Conservation (phyloP, 2,888 invertebrate species). For the Loripinus fragilis region DNA sequence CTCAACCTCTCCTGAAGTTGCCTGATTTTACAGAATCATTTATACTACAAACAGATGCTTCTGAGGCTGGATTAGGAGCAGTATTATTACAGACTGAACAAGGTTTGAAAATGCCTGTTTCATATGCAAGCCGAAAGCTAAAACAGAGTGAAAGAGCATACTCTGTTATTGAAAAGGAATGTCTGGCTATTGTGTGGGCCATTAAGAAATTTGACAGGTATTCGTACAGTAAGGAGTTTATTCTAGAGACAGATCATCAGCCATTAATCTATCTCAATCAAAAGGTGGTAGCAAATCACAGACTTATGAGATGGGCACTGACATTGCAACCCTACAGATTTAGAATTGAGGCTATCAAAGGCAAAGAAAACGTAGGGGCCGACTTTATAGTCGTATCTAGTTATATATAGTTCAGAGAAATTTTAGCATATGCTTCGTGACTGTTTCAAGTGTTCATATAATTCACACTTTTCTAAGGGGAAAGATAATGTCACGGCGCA, state of each 20-base stretch:
- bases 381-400: background rate
- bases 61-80: too few relatives aligned
- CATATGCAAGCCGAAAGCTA: too few relatives aligned
- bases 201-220: too few relatives aligned
- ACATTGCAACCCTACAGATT: conserved; percentile 37
- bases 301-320: too few relatives aligned
- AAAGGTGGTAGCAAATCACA: conserved; percentile 23
- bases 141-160: too few relatives aligned
- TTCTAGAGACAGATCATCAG: too few relatives aligned
- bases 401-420: background rate
- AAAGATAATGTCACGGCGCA: background rate
- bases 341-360: too few relatives aligned
- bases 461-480: background rate
- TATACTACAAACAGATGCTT: conserved; percentile 67
- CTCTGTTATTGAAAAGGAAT: conserved; percentile 27
- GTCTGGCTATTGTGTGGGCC: background rate
- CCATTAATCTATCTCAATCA: conserved; percentile 46
- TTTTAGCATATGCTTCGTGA: background rate
- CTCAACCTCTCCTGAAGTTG: conserved; percentile 52
- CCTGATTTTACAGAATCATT: conserved; percentile 57
- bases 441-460: background rate
- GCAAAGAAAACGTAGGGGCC: too few relatives aligned
- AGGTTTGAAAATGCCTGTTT: conserved; percentile 32
- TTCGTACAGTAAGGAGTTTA: too few relatives aligned
- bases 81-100: conserved; percentile 56